Evolutionary conservation across 2,797 vertebrate genomes (phyloP), one percentile per base, ranked within the genome.

Genomic region (Kryptopterus vitreolus): DNA sequence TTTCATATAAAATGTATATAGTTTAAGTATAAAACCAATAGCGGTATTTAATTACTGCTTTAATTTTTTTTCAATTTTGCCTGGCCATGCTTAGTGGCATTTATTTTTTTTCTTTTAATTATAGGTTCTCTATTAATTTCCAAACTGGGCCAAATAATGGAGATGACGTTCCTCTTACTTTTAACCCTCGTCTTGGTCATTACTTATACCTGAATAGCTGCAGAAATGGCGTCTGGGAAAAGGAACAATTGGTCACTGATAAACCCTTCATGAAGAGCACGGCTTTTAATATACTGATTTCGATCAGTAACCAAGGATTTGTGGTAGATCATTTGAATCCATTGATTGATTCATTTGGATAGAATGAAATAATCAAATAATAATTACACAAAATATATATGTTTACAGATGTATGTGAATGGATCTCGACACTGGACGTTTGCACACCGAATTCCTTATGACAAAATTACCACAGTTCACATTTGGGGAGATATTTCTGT

Each of bases 71-170:
- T 24, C n/a, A n/a, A n/a, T 24, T 58, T 13, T 58, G 55, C 12
- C n/a, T 9, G 7, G 20, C 20, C 22, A n/a, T n/a, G n/a, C 4
- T 55, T 1, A 9, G 11, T n/a, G 7, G n/a, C 10, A n/a, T 9
- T 6, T 55, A n/a, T 35, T 6, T n/a, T 10, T 43, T 0, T 43
- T 43, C 10, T 43, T 43, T 59, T 46, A 10, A 26, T 59, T 26
- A 76, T n/a, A 83, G 82, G 1, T 84, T 84, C 81, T 16, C 0
- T 13, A 26, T 84, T 0, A 70, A 84, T 48, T 61, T 84, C 2
- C 77, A 75, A 48, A 65, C 62, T 0, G 82, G 79, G 2, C 35
- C 8, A 43, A 43, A 43, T 10, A 43, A 43, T 0, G 38, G 2
- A 10, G 57, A 43, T 9, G 69, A 84, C 26, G 46, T 26, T 50